These are phyloP conservation scores for Gisinianus flammeolus DNA, from an alignment of 2,888 invertebrate species.

Conservation along the genomic window DNA sequence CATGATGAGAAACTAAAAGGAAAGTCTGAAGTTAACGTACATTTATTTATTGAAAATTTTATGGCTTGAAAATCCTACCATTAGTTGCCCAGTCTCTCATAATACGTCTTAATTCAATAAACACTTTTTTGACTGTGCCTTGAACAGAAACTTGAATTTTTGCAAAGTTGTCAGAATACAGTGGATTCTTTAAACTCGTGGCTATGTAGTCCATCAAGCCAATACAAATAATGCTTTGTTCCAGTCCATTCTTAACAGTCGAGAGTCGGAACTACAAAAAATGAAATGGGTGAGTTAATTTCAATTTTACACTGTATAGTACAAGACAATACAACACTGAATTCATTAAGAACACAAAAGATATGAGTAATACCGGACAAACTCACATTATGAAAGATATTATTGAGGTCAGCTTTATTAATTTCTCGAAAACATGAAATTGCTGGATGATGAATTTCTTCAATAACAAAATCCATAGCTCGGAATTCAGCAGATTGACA, in stretches of 20 bases:
- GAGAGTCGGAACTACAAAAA: conserved; percentile 45
- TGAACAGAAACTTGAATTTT: conserved; percentile 41
- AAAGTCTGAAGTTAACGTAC: neutral
- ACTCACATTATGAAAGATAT: conserved; percentile 29
- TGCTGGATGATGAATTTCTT: conserved; percentile 51
- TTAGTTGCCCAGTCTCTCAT: no score
- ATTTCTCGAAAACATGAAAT: conserved; percentile 53
- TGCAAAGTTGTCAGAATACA: conserved; percentile 45
- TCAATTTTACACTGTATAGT: neutral
- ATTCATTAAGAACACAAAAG: neutral
- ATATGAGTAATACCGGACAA: neutral
- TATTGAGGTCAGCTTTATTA: conserved; percentile 41
- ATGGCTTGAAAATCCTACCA: no score
- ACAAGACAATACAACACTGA: neutral
- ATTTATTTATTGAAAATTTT: no score
- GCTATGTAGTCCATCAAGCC: conserved; percentile 52
- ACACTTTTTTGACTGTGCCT: conserved; percentile 44
- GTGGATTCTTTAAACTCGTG: conserved; percentile 47
- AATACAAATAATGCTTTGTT: conserved; percentile 48
- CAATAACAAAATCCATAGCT: conserved; percentile 46
- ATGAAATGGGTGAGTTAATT: neutral
- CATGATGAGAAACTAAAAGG: no score
- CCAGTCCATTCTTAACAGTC: conserved; percentile 39
- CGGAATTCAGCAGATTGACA: conserved; percentile 27
- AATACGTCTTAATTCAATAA: conserved; percentile 50